A percentile compares a stretch with the other conserved stretches of the same genome.
These are phyloP conservation scores for Leucophenga montana DNA, from an alignment of 2,888 invertebrate species.

Conservation along the genomic window DNA sequence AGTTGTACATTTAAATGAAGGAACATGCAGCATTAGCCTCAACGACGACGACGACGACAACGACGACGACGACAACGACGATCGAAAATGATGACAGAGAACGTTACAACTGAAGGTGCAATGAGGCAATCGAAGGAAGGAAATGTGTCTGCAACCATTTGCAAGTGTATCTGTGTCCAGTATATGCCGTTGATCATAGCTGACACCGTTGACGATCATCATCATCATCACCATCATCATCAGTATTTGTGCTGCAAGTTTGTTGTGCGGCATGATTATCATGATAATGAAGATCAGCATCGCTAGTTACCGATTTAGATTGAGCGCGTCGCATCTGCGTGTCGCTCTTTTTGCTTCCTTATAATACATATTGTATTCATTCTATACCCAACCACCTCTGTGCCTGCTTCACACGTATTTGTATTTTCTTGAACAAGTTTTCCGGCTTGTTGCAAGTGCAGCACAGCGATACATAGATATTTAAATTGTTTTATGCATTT, in stretches of 20 bases:
- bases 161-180: slow-evolving; percentile 15
- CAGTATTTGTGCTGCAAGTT: too few relatives aligned
- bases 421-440: slow-evolving; percentile 26
- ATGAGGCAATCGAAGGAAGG: slow-evolving; percentile 27
- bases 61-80: slow-evolving; percentile 30
- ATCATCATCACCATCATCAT: slow-evolving; percentile 47
- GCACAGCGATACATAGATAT: slow-evolving; percentile 58
- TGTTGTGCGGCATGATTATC: slow-evolving; percentile 20
- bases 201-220: slow-evolving; percentile 65
- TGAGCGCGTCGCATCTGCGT: slow-evolving; percentile 58
- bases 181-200: slow-evolving; percentile 55
- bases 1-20: slow-evolving; percentile 68
- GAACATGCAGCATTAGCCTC: slow-evolving; percentile 61
- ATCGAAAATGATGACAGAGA: slow-evolving; percentile 25
- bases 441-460: slow-evolving; percentile 60
- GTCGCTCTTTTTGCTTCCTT: slow-evolving; percentile 4
- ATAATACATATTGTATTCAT: slow-evolving; percentile 38
- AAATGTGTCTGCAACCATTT: slow-evolving; percentile 15
- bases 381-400: background rate
- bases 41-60: slow-evolving; percentile 27
- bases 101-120: background rate
- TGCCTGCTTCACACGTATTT: slow-evolving; percentile 34
- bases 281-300: slow-evolving; percentile 61
- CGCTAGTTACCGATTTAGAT: slow-evolving; percentile 56
- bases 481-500: slow-evolving; percentile 67